Conservation (phyloP, 2,113 vertebrate genomes). For the Mirounga angustirostris region DNA sequence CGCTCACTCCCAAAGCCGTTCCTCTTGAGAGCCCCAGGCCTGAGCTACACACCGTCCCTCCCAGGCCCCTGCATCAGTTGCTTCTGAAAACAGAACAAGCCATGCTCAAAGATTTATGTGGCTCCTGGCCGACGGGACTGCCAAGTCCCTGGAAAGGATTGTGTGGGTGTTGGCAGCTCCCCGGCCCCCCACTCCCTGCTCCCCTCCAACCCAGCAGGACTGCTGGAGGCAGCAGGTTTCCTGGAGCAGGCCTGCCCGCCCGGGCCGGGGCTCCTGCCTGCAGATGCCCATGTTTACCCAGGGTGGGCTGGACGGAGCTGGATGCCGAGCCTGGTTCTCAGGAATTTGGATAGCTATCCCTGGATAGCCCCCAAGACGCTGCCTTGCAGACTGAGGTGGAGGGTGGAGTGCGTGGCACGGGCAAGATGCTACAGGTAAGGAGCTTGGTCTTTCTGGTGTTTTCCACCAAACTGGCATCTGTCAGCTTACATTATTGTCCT, state of each 20-base stretch:
- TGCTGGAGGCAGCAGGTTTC: conserved; percentile 53
- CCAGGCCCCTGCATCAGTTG: background rate
- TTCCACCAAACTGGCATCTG: conserved; percentile 75
- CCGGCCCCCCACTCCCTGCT: no score
- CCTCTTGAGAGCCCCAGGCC: background rate
- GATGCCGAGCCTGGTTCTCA: background rate
- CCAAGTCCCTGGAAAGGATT: conserved; percentile 61
- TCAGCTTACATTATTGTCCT: conserved; percentile 65
- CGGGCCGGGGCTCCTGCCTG: background rate
- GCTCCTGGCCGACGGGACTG: conserved; percentile 9
- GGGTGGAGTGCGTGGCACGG: background rate
- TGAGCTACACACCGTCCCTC: background rate
- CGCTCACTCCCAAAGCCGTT: rapidly evolving
- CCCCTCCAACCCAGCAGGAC: background rate
- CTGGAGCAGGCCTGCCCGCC: background rate
- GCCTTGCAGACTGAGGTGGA: background rate
- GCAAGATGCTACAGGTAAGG: conserved; percentile 53
- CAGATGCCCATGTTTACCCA: conserved; percentile 56
- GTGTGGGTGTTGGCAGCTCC: background rate
- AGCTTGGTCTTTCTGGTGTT: conserved; percentile 40
- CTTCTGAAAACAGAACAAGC: conserved; percentile 60
- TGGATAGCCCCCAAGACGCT: conserved; percentile 64
- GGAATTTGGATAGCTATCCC: conserved; percentile 70
- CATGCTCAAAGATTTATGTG: conserved; percentile 43
- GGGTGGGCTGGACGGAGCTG: conserved; percentile 12